Percentiles rank a stretch among this genome's conserved stretches.
phyloP scores from a whole-genome alignment of 2,797 vertebrate genomes.

The Enteromius radiatus region DNA sequence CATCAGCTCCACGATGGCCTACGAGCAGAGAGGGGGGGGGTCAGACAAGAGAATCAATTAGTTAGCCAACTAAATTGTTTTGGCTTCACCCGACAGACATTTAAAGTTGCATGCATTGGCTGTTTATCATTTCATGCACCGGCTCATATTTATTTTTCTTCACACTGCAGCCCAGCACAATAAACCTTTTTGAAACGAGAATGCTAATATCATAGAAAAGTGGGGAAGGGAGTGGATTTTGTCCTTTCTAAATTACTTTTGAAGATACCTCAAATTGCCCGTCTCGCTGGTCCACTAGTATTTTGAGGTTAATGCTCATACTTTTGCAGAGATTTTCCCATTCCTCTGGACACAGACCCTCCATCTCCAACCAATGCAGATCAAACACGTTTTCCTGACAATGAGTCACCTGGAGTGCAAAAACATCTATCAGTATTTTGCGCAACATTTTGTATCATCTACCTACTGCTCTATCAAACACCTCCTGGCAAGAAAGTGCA shows the following conservation, averaged over 20 bases:
- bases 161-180: not conserved
- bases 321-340: constrained; percentile 89
- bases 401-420: constrained; percentile 87
- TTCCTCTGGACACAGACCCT: constrained; percentile 86
- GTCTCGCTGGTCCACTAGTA: constrained; percentile 94
- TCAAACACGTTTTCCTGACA: constrained; percentile 98
- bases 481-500: not conserved
- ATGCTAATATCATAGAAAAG: not conserved
- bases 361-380: constrained; percentile 93
- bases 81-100: not conserved
- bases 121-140: not conserved
- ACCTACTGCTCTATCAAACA: not conserved
- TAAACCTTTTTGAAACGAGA: not conserved
- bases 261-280: constrained; percentile 89
- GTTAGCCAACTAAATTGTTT: not conserved
- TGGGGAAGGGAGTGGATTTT: not conserved
- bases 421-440: not conserved
- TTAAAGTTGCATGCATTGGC: not conserved
- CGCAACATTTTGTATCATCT: not conserved
- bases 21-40: constrained; percentile 22
- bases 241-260: not conserved
- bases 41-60: not conserved
- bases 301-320: constrained; percentile 90
- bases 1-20: constrained; percentile 94
- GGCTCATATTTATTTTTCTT: not conserved